Evolutionary conservation across 2,113 vertebrate genomes (phyloP).

Genomic region (Podarcis raffonei): DNA sequence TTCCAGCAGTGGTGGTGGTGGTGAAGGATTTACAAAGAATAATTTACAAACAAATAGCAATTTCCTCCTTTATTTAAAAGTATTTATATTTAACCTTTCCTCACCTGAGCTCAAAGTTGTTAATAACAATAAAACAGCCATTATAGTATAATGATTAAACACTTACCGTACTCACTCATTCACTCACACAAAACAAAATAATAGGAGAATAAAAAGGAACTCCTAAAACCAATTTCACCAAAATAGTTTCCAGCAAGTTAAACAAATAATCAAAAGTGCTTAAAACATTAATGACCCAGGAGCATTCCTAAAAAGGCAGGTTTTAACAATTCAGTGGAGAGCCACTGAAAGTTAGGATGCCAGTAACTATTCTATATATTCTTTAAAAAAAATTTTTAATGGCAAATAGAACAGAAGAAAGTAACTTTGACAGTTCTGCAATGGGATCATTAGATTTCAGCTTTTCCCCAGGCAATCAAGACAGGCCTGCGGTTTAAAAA

Average conservation of each 20-base stretch:
- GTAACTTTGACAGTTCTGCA: conserved; percentile 29
- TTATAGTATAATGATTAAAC: neutral
- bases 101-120: neutral
- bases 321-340: neutral
- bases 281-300: neutral
- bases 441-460: neutral
- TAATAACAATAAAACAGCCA: neutral
- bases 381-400: neutral
- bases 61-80: too few species aligned
- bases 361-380: neutral
- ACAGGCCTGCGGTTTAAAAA: conserved; percentile 57
- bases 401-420: too few species aligned
- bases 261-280: neutral
- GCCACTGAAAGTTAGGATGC: neutral
- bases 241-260: neutral
- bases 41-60: too few species aligned
- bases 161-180: neutral
- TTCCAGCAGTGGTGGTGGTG: too few species aligned
- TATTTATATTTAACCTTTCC: neutral
- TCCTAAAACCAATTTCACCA: neutral
- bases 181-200: neutral
- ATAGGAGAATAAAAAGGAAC: neutral
- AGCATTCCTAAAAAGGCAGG: neutral
- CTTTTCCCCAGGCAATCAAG: conserved; percentile 1
- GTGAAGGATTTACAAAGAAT: too few species aligned